These are phyloP conservation scores for Phengaris alcon DNA, from an alignment of 2,888 invertebrate species.

Conservation along the genomic window DNA sequence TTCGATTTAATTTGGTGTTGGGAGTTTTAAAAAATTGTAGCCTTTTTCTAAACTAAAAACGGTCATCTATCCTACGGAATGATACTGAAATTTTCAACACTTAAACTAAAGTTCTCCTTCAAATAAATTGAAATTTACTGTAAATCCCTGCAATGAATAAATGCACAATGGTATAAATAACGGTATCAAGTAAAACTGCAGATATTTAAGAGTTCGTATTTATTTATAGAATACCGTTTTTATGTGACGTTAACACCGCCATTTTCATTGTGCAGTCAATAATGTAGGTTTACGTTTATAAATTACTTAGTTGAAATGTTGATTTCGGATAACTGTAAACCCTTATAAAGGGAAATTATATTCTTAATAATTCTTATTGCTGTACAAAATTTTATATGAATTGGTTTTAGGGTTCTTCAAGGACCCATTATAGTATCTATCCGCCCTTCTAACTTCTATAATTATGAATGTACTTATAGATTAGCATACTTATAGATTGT, in stretches of 20 bases:
- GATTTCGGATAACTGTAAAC: not conserved
- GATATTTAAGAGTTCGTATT: constrained; percentile 10
- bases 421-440: too few species aligned
- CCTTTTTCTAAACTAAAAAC: too few species aligned
- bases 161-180: not conserved
- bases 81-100: too few species aligned
- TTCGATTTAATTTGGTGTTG: not conserved
- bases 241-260: constrained; percentile 14
- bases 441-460: too few species aligned
- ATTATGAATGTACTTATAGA: too few species aligned
- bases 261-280: constrained; percentile 20
- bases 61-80: too few species aligned
- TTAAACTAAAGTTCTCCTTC: too few species aligned
- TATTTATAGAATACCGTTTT: constrained; percentile 12
- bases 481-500: too few species aligned
- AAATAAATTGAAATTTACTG: not conserved
- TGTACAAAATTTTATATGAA: too few species aligned
- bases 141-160: not conserved
- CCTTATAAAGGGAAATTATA: not conserved
- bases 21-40: not conserved
- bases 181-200: not conserved
- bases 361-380: not conserved
- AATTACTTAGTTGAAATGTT: not conserved
- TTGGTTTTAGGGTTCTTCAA: too few species aligned
- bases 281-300: constrained; percentile 3